Conservation (phyloP, 2,888 invertebrate genomes). For the Strigamia maritima region DNA sequence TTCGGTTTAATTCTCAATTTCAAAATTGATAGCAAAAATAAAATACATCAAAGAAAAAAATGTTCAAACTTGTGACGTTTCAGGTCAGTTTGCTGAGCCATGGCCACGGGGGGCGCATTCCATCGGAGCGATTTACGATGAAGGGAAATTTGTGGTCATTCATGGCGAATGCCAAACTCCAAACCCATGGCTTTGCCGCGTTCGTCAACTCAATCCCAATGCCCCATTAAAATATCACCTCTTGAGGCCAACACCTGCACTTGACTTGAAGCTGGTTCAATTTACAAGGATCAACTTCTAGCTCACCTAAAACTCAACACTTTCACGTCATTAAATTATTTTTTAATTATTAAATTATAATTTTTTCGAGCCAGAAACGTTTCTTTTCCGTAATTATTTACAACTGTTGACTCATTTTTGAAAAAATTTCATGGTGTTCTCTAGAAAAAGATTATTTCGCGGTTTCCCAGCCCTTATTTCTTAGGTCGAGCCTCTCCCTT, state of each 20-base stretch:
- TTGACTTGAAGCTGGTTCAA: slow-evolving; percentile 19
- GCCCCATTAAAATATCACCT: slow-evolving; percentile 33
- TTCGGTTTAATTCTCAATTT: neutral
- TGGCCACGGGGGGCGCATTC: slow-evolving; percentile 30
- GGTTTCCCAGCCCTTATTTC: neutral
- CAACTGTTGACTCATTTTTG: slow-evolving; percentile 5
- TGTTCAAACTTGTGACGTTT: slow-evolving; percentile 9
- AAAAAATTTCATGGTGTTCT: neutral
- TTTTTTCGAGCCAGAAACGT: neutral
- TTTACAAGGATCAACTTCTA: slow-evolving; percentile 22
- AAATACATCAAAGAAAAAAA: neutral
- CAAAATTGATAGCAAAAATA: neutral
- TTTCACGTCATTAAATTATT: neutral
- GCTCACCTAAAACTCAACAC: neutral
- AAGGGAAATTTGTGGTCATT: slow-evolving; percentile 32
- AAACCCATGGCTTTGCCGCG: slow-evolving; percentile 24
- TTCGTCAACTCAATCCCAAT: slow-evolving; percentile 32
- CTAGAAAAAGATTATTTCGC: slow-evolving; percentile 5
- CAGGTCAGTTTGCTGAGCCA: slow-evolving; percentile 21
- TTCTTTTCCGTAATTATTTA: neutral
- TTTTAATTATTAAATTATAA: neutral
- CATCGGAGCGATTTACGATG: slow-evolving; percentile 28
- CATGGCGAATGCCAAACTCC: slow-evolving; percentile 30
- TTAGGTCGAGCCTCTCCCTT: neutral
- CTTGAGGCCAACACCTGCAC: slow-evolving; percentile 28